phyloP scores from a whole-genome alignment of 2,113 vertebrate genomes.

The Perca schrenkii region DNA sequence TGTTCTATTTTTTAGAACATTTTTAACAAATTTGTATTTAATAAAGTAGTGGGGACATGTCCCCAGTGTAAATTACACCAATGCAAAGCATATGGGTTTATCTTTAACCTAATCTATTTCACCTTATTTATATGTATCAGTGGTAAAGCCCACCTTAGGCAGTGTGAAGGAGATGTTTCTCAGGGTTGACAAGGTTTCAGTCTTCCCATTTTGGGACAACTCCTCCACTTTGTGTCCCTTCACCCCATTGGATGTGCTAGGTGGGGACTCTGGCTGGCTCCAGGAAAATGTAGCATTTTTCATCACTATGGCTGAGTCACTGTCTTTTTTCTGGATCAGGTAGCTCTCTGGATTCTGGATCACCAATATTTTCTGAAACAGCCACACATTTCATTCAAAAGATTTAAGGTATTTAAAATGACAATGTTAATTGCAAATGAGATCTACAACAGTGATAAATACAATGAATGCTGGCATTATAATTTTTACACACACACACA shows the following conservation, averaged over 20 bases:
- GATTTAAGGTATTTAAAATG: not conserved
- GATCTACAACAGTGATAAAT: not conserved
- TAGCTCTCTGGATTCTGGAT: constrained; percentile 85
- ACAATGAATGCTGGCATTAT: not conserved
- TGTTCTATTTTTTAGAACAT: too few relatives aligned
- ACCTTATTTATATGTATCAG: accelerated
- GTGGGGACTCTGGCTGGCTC: constrained; percentile 30
- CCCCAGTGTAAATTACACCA: too few relatives aligned
- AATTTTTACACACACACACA: too few relatives aligned
- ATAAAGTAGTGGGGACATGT: too few relatives aligned
- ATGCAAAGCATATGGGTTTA: too few relatives aligned
- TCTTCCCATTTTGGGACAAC: not conserved
- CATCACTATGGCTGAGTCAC: constrained; percentile 81
- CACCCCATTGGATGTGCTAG: not conserved
- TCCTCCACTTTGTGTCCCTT: constrained; percentile 3
- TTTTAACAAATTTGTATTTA: too few relatives aligned
- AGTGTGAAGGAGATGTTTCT: constrained; percentile 83
- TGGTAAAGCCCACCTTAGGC: constrained; percentile 81
- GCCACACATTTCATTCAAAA: not conserved
- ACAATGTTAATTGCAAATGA: not conserved
- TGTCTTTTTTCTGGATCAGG: constrained; percentile 74
- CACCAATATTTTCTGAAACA: constrained; percentile 85
- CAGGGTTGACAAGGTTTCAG: constrained; percentile 57
- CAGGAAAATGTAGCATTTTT: constrained; percentile 86
- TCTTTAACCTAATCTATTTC: not conserved